These are phyloP conservation scores for Bacillus rossius DNA, from an alignment of 1,140 invertebrate species.

Conservation along the genomic window DNA sequence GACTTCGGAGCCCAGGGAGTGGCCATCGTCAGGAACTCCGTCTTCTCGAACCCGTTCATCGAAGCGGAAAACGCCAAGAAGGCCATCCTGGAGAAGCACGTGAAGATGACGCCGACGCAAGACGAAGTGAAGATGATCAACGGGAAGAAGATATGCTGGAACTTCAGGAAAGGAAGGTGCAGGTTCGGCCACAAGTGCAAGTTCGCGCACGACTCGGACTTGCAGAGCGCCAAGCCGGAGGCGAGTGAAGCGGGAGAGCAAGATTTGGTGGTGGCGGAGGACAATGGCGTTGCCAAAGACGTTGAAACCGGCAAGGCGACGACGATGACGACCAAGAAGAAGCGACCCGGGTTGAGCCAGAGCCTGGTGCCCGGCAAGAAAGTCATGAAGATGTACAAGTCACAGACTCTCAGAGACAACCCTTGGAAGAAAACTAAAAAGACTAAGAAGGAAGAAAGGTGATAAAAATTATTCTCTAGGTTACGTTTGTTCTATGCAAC, in stretches of 20 bases:
- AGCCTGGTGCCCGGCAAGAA: conserved; percentile 77
- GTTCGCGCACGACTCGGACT: conserved; percentile 86
- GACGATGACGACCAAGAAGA: conserved; percentile 51
- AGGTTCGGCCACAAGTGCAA: conserved; percentile 89
- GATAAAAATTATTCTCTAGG: too few species aligned
- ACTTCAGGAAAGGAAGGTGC: conserved; percentile 85
- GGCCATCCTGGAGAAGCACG: conserved; percentile 86
- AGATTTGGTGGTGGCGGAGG: conserved; percentile 31
- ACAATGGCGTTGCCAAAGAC: conserved; percentile 49
- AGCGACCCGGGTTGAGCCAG: conserved; percentile 70
- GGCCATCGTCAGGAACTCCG: conserved; percentile 47
- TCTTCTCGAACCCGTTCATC: conserved; percentile 87
- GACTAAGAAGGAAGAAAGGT: too few species aligned
- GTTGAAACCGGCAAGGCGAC: conserved; percentile 9
- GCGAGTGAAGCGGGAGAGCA: conserved; percentile 46
- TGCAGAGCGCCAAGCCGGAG: conserved; percentile 53
- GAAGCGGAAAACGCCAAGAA: conserved; percentile 83
- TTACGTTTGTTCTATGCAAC: too few species aligned
- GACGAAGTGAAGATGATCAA: conserved; percentile 70
- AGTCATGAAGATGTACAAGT: conserved; percentile 72
- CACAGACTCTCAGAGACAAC: conserved; percentile 48
- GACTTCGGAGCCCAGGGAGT: conserved; percentile 12
- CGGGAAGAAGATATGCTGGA: conserved; percentile 89
- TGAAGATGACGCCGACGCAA: conserved; percentile 79
- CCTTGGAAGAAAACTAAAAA: conserved; percentile 30